Evolutionary conservation across 2,797 vertebrate species (phyloP), one percentile per base, ranked within the genome.

Genomic region (Octomys mimax): DNA sequence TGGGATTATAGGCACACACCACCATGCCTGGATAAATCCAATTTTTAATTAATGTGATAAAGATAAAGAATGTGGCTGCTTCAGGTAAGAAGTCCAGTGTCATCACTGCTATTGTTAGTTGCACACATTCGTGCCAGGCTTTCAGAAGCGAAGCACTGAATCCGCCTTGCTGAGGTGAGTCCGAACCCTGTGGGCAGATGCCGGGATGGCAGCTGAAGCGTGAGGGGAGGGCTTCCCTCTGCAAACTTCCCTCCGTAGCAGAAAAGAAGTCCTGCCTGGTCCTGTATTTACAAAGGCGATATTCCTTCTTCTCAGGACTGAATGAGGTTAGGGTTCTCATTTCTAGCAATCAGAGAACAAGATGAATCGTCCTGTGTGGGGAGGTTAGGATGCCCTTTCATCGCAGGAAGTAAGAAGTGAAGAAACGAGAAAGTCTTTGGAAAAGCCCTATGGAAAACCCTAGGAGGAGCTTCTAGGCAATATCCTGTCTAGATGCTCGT

Each of bases 1-100:
- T 39, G 21, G 36, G 36, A 24, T 39, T 22, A 12, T 4, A 24
- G 36, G 3, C 19, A 22, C 39, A 21, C 4, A 39, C 70, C 19
- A 22, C 36, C 33, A 36, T 36, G 36, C 4, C 36, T 71, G 70
- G 36, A 4, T 71, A 49, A 31, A 62, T 39, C 7, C 73, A 42
- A 52, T 6, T n/a, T 78, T 88, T 70, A 86, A 91, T 81, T 87
- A 90, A 82, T 77, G 39, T 64, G 77, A 92, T 59, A 24, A 80
- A 66, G n/a, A 39, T 28, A 10, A 77, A 5, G 19, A 24, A 39
- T 49, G 13, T 46, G 73, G 33, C 14, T 68, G 21, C 52, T 68
- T 68, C 66, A n/a, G 16, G 2, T 33, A 52, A 78, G 62, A 21
- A 42, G 12, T 79, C 49, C 73, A 61, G 10, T 33, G 8, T 62